Evolutionary conservation across 1,140 invertebrate species (phyloP).

Genomic region (Brachionus rotundiformis): DNA sequence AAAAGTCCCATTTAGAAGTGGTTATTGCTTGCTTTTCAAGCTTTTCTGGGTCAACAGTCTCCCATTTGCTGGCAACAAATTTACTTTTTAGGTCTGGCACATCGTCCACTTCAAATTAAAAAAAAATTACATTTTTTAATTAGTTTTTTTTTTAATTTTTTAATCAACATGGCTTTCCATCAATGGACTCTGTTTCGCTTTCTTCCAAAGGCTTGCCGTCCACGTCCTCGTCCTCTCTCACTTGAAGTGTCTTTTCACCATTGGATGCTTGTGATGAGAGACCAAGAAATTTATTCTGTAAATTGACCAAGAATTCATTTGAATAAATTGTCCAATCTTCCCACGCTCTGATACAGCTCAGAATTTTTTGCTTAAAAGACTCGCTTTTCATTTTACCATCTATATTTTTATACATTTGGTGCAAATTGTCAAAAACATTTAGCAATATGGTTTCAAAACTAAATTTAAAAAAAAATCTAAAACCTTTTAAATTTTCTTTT

Average conservation of each 20-base stretch:
- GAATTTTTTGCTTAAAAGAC: constrained; percentile 74
- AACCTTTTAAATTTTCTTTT: not conserved
- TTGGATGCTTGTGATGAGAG: constrained; percentile 57
- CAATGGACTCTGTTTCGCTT: constrained; percentile 19
- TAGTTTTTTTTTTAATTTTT: not conserved
- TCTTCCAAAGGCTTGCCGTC: constrained; percentile 50
- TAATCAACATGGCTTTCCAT: constrained; percentile 29
- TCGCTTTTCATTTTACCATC: constrained; percentile 68
- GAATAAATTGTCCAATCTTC: constrained; percentile 97
- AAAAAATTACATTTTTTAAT: not conserved
- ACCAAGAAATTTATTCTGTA: constrained; percentile 88
- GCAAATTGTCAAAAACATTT: constrained; percentile 81
- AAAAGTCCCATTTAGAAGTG: constrained; percentile 52
- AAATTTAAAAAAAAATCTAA: constrained; percentile 41
- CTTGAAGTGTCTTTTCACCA: not conserved
- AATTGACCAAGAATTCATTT: constrained; percentile 82
- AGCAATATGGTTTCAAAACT: constrained; percentile 81
- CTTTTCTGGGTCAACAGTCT: constrained; percentile 19
- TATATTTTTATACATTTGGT: constrained; percentile 75
- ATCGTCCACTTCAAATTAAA: not conserved
- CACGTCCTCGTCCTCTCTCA: constrained; percentile 14
- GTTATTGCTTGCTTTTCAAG: constrained; percentile 29
- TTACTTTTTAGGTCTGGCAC: not conserved
- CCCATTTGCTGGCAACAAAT: constrained; percentile 38
- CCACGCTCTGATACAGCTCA: constrained; percentile 90